A percentile compares a stretch with the other conserved stretches of the same genome.
These are phyloP conservation scores for Schizopygopsis pylzovi DNA, from an alignment of 2,797 vertebrate species.

Conservation along the genomic window DNA sequence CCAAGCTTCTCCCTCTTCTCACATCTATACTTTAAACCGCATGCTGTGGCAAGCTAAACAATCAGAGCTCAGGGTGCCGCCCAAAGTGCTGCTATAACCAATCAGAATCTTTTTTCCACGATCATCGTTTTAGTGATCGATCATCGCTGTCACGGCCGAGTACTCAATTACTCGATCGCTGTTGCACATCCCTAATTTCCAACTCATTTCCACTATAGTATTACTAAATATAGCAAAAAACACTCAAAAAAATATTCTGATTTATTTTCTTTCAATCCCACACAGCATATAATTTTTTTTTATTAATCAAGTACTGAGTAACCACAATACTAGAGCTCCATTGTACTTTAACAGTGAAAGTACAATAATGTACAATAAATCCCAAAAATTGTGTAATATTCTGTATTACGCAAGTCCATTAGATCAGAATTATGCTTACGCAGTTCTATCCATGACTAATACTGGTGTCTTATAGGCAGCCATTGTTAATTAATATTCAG, in stretches of 20 bases:
- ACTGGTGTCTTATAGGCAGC: not conserved
- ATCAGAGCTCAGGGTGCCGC: no score
- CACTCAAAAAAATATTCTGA: not conserved
- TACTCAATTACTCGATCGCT: no score
- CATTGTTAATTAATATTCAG: constrained; percentile 27
- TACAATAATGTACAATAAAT: constrained; percentile 16
- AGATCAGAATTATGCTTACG: not conserved
- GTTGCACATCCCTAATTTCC: no score
- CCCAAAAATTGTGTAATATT: not conserved
- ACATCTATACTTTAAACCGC: no score
- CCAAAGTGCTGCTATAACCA: no score
- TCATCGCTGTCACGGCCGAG: no score
- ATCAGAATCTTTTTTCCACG: no score
- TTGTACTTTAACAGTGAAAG: constrained; percentile 11
- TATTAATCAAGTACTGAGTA: constrained; percentile 17
- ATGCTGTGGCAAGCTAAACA: no score
- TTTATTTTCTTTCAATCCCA: not conserved
- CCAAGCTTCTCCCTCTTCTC: no score
- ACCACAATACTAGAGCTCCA: constrained; percentile 10
- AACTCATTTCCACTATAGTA: not conserved
- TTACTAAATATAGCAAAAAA: not conserved
- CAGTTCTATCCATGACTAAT: not conserved
- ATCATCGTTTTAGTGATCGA: no score
- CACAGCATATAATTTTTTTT: not conserved
- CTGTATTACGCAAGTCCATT: constrained; percentile 21